These are phyloP conservation scores for Syrrhaptes paradoxus DNA, from an alignment of 2,113 vertebrate species.

Conservation along the genomic window DNA sequence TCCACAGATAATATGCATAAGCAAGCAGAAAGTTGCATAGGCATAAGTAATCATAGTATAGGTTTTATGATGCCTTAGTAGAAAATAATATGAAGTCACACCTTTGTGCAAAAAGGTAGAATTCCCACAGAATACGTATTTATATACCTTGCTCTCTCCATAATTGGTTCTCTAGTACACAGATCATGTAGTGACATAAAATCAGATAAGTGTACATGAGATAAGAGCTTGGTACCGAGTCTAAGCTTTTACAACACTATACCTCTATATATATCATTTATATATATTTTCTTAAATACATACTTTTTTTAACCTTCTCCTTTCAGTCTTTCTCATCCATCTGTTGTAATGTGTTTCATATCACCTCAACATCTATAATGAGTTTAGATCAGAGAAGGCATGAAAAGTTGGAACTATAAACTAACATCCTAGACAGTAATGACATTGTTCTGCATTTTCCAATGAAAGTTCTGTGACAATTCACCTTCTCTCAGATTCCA, in stretches of 20 bases:
- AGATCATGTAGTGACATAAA: constrained; percentile 11
- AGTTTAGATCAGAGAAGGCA: not conserved
- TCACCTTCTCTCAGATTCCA: not conserved
- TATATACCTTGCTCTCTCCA: not conserved
- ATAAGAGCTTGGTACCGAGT: not conserved
- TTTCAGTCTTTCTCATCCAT: not conserved
- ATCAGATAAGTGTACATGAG: not conserved
- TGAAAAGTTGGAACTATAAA: not conserved
- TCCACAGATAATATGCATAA: not conserved
- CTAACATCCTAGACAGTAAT: not conserved
- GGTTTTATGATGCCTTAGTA: not conserved
- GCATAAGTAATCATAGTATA: not conserved
- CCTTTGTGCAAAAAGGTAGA: not conserved
- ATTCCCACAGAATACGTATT: not conserved
- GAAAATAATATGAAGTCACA: not conserved
- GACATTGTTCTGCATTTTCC: not conserved
- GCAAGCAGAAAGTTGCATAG: not conserved
- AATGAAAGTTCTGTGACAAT: not conserved
- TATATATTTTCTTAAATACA: not conserved
- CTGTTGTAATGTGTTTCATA: not conserved
- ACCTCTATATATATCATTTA: not conserved
- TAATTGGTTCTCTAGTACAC: not conserved
- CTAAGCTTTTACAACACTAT: not conserved
- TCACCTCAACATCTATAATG: not conserved
- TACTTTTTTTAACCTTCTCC: not conserved